Percentiles rank a stretch among this genome's conserved stretches.
These are phyloP conservation scores for Ctenosaura bakeri DNA, from an alignment of 2,797 vertebrate genomes.

Conservation along the genomic window DNA sequence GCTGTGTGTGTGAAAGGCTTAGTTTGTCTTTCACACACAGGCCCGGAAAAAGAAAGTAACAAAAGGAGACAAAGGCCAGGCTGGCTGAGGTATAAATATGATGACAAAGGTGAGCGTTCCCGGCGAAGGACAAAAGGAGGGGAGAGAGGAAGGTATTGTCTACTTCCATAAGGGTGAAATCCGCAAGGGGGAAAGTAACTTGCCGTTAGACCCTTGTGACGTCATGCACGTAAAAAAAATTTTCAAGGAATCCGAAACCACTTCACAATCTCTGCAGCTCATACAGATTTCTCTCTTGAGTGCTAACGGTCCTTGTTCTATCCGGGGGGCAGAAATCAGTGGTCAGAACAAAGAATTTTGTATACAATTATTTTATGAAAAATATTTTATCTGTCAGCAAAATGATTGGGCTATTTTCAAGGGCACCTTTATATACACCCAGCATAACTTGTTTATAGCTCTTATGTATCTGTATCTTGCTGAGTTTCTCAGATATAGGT, in stretches of 20 bases:
- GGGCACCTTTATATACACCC: conserved; percentile 20
- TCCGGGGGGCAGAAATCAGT: not conserved
- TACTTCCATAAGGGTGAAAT: not conserved
- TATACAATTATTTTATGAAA: not conserved
- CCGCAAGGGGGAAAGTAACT: not conserved
- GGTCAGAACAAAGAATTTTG: not conserved
- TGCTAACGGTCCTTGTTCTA: not conserved
- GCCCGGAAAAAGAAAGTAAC: not conserved
- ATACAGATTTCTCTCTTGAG: not conserved
- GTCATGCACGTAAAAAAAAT: not conserved
- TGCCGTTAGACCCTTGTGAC: not conserved
- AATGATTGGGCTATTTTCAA: not conserved
- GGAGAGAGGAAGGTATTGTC: not conserved
- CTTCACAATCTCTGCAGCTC: not conserved
- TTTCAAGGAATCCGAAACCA: not conserved
- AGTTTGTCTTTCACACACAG: not conserved
- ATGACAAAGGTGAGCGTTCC: conserved; percentile 7
- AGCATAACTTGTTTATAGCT: conserved; percentile 23
- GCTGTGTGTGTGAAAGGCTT: not conserved
- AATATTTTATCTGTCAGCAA: conserved; percentile 37
- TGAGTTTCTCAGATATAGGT: not conserved
- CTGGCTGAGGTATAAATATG: too few species aligned
- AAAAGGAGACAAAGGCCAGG: not conserved
- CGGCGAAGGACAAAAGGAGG: not conserved
- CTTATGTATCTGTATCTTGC: conserved; percentile 6